These are phyloP conservation scores for Hylaeus anthracinus DNA, from an alignment of 1,140 invertebrate genomes.

Conservation along the genomic window DNA sequence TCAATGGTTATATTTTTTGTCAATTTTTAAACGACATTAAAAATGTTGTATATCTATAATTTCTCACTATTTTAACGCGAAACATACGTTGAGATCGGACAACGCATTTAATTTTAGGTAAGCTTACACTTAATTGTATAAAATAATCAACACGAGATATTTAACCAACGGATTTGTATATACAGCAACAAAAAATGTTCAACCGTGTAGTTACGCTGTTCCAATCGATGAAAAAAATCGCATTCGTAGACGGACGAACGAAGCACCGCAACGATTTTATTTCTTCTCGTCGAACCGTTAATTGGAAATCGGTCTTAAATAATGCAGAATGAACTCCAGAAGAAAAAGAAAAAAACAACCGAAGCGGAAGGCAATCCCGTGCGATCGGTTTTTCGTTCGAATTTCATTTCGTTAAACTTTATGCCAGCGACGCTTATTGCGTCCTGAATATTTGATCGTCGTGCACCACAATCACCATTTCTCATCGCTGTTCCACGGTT, in stretches of 20 bases:
- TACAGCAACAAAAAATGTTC: too few relatives aligned
- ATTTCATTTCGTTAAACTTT: conserved; percentile 44
- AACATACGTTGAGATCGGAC: too few relatives aligned
- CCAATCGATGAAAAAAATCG: background rate
- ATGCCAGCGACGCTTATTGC: conserved; percentile 43
- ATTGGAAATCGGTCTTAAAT: conserved; percentile 34
- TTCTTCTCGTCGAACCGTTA: background rate
- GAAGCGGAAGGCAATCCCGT: conserved; percentile 8
- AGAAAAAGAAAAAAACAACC: background rate
- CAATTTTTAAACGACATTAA: too few relatives aligned
- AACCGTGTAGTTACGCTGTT: background rate
- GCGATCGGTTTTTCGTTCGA: conserved; percentile 40
- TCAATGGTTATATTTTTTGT: too few relatives aligned
- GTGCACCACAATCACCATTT: conserved; percentile 31
- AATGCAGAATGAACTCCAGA: background rate
- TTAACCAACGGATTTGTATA: too few relatives aligned
- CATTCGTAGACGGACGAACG: background rate
- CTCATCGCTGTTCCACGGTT: conserved; percentile 27
- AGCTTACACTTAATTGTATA: too few relatives aligned
- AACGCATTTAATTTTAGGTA: too few relatives aligned
- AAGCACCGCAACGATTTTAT: background rate
- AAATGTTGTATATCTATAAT: too few relatives aligned
- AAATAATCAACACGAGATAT: too few relatives aligned
- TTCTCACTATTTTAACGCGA: too few relatives aligned
- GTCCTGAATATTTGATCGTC: conserved; percentile 37